Percentiles rank a stretch among this genome's conserved stretches.
Evolutionary conservation across 2,113 vertebrate genomes (phyloP).

Genomic region (Synodontis membranacea): DNA sequence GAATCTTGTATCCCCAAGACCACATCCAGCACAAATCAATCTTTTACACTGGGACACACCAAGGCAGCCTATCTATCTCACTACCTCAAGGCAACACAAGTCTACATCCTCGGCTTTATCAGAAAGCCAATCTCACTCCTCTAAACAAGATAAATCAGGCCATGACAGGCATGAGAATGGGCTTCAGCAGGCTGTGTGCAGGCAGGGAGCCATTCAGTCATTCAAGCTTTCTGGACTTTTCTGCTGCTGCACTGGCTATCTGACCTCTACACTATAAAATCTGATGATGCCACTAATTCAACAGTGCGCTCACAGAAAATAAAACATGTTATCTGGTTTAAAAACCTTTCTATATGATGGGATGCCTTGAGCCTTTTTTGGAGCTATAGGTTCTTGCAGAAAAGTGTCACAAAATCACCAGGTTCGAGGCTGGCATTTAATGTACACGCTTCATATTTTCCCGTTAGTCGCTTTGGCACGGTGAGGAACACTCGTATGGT

Average conservation of each 20-base stretch:
- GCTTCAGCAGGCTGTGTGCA: constrained; percentile 34
- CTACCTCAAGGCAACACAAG: constrained; percentile 49
- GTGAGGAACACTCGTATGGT: neutral
- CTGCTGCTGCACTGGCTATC: constrained; percentile 11
- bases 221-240: constrained; percentile 35
- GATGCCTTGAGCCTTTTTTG: neutral
- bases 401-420: neutral
- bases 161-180: constrained; percentile 47
- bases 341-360: neutral
- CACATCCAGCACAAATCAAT: constrained; percentile 52
- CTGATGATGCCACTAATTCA: neutral
- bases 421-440: neutral
- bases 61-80: constrained; percentile 54
- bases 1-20: constrained; percentile 42
- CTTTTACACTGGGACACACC: constrained; percentile 45
- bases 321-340: neutral
- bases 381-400: neutral
- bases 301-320: neutral
- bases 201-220: constrained; percentile 43
- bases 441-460: neutral
- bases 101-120: constrained; percentile 52
- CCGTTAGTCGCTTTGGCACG: neutral
- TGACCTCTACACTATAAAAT: constrained; percentile 22
- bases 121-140: constrained; percentile 51
- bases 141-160: constrained; percentile 57